Base-by-base conservation (phyloP, 2,888 invertebrate species). In the Cybosia mesomella region DNA sequence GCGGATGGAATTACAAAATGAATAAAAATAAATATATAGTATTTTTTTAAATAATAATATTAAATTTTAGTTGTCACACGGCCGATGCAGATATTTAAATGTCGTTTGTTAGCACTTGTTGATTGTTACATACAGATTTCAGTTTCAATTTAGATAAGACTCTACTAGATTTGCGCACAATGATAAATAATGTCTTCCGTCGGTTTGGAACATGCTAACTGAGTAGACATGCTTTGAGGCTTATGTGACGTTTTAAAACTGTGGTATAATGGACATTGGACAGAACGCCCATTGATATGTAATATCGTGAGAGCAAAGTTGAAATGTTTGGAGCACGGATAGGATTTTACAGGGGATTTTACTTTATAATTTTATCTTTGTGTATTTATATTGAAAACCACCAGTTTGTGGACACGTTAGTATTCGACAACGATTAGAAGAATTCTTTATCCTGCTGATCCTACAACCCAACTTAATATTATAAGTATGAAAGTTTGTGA, bases 121-220 rank as follows among this genome's bases (percentile, higher is more conserved):
- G 75, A 78, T 77, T 77, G 72, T 79, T 85, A 67, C 84, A 76
- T 79, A 80, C 76, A 79, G 80, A 81, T 54, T 57, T 64, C 28
- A 64, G 72, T 65, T 76, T 74, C 13, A 77, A 69, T 76, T 82
- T 77, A 75, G 80, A 82, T 85, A 83, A 85, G 75, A 70, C 69
- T 77, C 68, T 76, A 58, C 58, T 62, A 62, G 57, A 74, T 66
- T 55, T 67, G 68, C 39, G 76, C 71, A 73, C 34, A 21, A 43
- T 64, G 80, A 80, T 80, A 80, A 55, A 63, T 2, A 57, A 65
- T 3, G 59, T 75, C 60, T 68, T 70, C 60, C 43, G 57, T 65
- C 59, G 66, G 69, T 66, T 71, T 72, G 73, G 53, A 62, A 49
- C 24, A 22, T n/a, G 36, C 39, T 53, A 54, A 66, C n/a, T 55